These are phyloP conservation scores for Astreopora myriophthalma DNA, from an alignment of 64 coral and sea anemone species.

Conservation along the genomic window DNA sequence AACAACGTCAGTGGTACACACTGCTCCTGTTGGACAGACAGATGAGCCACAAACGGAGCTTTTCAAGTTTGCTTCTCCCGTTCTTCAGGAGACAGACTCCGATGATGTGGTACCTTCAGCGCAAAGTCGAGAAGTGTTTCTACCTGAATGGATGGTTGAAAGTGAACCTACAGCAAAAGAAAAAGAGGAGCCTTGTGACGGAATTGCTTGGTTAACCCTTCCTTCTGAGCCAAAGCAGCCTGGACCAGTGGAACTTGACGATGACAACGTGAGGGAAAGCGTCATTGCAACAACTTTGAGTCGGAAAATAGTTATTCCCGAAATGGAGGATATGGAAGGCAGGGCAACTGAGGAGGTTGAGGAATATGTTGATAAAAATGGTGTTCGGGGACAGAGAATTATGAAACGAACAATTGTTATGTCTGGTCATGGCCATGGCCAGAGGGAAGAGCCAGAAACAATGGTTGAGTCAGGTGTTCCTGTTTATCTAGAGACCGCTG, in stretches of 20 bases:
- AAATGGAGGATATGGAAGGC: neutral
- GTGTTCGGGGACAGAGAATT: conserved; percentile 50
- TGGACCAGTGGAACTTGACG: neutral
- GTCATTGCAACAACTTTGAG: neutral
- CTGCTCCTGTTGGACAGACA: neutral
- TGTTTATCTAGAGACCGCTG: neutral
- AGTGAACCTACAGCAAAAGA: neutral
- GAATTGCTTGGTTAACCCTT: neutral
- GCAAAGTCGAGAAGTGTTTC: neutral
- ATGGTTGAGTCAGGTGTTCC: conserved; percentile 9
- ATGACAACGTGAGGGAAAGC: neutral
- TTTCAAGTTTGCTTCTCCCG: neutral
- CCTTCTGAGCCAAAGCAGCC: neutral
- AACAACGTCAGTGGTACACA: neutral
- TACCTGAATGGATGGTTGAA: conserved; percentile 41
- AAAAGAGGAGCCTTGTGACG: neutral
- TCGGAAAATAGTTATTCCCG: neutral
- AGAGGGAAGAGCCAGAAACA: neutral
- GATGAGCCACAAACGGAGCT: neutral
- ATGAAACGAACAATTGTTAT: conserved; percentile 11
- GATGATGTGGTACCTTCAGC: conserved; percentile 33
- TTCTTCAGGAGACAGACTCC: neutral
- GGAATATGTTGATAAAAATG: conserved; percentile 62
- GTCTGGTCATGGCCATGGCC: too few relatives aligned
- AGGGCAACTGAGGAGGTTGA: neutral